phyloP scores from a whole-genome alignment of 2,797 vertebrate species.

The Pseudomugil gertrudae region DNA sequence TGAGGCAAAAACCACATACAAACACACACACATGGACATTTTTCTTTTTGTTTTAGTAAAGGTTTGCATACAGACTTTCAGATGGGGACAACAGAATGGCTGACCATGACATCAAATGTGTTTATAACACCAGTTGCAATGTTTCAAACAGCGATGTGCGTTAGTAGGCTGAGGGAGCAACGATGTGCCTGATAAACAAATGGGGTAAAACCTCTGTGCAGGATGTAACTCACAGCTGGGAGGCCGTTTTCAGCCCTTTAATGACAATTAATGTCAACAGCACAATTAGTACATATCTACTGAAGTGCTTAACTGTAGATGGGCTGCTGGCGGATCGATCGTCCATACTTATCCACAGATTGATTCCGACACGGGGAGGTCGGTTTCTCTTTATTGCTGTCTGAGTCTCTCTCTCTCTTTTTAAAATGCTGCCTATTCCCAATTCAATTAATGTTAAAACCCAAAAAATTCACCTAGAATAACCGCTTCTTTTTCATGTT shows the following conservation, averaged over 20 bases:
- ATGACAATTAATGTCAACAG: conserved; percentile 85
- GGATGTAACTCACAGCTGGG: conserved; percentile 68
- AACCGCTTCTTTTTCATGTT: conserved; percentile 13
- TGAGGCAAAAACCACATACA: conserved; percentile 20
- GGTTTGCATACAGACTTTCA: conserved; percentile 28
- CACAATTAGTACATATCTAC: conserved; percentile 82
- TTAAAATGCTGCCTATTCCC: conserved; percentile 23
- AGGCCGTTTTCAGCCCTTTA: conserved; percentile 77
- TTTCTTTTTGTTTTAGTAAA: conserved; percentile 30
- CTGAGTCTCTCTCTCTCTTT: conserved; percentile 31
- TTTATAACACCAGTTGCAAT: no score
- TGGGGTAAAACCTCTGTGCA: conserved; percentile 61
- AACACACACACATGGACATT: conserved; percentile 21
- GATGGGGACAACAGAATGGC: conserved; percentile 38
- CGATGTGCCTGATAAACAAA: conserved; percentile 79
- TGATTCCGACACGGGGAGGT: conserved; percentile 73
- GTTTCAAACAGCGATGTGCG: conserved; percentile 36
- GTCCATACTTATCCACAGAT: conserved; percentile 78
- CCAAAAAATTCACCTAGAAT: conserved; percentile 10
- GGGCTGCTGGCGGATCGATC: conserved; percentile 75
- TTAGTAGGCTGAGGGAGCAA: conserved; percentile 36
- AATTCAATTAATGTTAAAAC: conserved; percentile 9
- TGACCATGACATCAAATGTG: conserved; percentile 61
- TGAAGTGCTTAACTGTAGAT: conserved; percentile 76
- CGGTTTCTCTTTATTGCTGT: conserved; percentile 41